A percentile compares a stretch with the other conserved stretches of the same genome.
These are phyloP conservation scores for Gymnothorax reevesii DNA, from an alignment of 2,797 vertebrate species.

Conservation along the genomic window DNA sequence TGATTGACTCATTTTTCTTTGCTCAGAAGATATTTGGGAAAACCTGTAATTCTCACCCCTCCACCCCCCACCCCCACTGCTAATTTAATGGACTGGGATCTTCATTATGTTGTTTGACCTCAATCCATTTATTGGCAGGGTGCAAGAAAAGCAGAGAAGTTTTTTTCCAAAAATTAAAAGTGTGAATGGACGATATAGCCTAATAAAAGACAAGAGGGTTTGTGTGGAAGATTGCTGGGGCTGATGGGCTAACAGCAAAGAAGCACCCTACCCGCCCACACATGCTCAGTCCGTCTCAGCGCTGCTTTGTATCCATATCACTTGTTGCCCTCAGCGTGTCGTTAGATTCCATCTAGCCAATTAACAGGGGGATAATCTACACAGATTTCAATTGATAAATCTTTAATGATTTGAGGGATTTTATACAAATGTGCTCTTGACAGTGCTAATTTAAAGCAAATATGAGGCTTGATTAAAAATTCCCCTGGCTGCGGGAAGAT, in stretches of 20 bases:
- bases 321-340: slow-evolving; percentile 66
- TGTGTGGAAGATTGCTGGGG: background rate
- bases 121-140: too few relatives aligned
- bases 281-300: background rate
- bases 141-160: too few relatives aligned
- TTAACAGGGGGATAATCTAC: slow-evolving; percentile 92
- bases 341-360: slow-evolving; percentile 78
- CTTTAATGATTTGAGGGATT: slow-evolving; percentile 97
- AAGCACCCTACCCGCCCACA: background rate
- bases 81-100: too few relatives aligned
- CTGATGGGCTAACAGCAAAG: too few relatives aligned
- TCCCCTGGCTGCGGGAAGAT: slow-evolving; percentile 84
- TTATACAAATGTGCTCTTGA: slow-evolving; percentile 93
- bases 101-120: too few relatives aligned
- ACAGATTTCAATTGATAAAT: slow-evolving; percentile 96
- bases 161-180: too few relatives aligned
- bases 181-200: too few relatives aligned
- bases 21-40: too few relatives aligned
- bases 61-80: too few relatives aligned
- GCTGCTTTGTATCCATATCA: slow-evolving; percentile 39
- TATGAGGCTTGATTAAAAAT: slow-evolving; percentile 95
- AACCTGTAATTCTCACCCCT: too few relatives aligned
- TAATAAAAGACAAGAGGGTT: background rate
- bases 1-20: too few relatives aligned
- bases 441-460: slow-evolving; percentile 98